Evolutionary conservation across 2,888 invertebrate species (phyloP).

Genomic region (Vanessa cardui): DNA sequence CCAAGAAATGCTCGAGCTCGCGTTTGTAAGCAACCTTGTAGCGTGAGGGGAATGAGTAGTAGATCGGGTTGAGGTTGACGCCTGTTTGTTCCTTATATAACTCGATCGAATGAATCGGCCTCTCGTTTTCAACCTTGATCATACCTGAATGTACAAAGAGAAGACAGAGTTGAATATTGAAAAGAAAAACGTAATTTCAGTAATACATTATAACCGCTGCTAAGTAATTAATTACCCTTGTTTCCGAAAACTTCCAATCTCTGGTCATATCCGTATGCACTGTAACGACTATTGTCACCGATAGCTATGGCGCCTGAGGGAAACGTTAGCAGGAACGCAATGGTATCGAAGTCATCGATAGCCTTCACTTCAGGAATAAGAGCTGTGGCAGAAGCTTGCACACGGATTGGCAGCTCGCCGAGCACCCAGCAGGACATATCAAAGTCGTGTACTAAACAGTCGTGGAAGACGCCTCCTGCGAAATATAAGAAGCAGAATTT

Average conservation of each 20-base stretch:
- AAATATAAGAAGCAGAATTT: conserved; percentile 2
- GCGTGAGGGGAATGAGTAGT: conserved; percentile 84
- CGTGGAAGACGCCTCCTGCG: conserved; percentile 86
- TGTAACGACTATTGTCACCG: conserved; percentile 85
- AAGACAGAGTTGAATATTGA: neutral
- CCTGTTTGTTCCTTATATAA: conserved; percentile 65
- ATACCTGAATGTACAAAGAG: conserved; percentile 52
- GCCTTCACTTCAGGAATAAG: conserved; percentile 84
- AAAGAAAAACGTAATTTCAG: too few species aligned
- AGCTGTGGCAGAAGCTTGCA: conserved; percentile 78
- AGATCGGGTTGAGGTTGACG: conserved; percentile 76
- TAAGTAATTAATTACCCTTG: conserved; percentile 56
- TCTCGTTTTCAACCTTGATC: conserved; percentile 81
- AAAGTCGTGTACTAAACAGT: conserved; percentile 87
- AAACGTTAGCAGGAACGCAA: conserved; percentile 83
- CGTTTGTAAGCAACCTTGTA: conserved; percentile 76
- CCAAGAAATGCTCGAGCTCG: conserved; percentile 85
- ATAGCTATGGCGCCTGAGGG: conserved; percentile 84
- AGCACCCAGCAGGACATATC: conserved; percentile 86
- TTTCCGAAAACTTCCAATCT: conserved; percentile 85
- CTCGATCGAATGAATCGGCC: conserved; percentile 74
- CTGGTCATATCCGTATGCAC: conserved; percentile 87
- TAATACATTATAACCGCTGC: too few species aligned
- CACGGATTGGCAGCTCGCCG: conserved; percentile 83
- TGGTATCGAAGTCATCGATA: conserved; percentile 85